Percentiles rank a stretch among this genome's conserved stretches.
These are phyloP conservation scores for Eustalomyia histrio DNA, from an alignment of 2,888 invertebrate species.

Conservation along the genomic window DNA sequence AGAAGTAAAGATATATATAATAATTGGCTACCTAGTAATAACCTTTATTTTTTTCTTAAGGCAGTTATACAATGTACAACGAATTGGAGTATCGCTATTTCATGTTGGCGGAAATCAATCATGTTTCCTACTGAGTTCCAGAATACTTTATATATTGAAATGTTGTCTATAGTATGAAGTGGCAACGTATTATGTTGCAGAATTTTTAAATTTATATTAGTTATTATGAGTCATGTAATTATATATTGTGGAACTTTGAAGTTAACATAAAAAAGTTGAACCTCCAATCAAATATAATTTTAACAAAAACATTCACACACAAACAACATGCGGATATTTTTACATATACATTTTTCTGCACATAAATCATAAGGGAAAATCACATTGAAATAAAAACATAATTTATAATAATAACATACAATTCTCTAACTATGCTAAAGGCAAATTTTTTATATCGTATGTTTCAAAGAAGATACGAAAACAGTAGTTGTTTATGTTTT, in stretches of 20 bases:
- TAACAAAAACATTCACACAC: constrained; percentile 21
- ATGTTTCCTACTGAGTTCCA: neutral
- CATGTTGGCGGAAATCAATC: constrained; percentile 1
- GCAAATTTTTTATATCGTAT: constrained; percentile 29
- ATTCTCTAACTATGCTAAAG: constrained; percentile 27
- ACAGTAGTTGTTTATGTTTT: neutral
- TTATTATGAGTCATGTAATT: constrained; percentile 38
- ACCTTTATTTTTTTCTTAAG: neutral
- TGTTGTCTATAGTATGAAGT: neutral
- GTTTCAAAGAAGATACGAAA: neutral
- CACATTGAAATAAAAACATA: constrained; percentile 35
- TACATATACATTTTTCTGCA: constrained; percentile 11
- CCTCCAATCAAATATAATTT: constrained; percentile 26
- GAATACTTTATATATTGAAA: neutral
- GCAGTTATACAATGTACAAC: neutral
- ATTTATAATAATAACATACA: constrained; percentile 45
- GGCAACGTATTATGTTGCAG: neutral
- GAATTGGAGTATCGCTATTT: neutral
- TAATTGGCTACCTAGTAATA: constrained; percentile 1
- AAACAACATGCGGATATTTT: neutral
- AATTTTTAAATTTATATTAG: constrained; percentile 37
- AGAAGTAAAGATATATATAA: neutral
- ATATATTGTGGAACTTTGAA: constrained; percentile 31
- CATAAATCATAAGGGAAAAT: constrained; percentile 50
- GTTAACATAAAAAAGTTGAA: constrained; percentile 1